Base-by-base conservation (phyloP, 2,888 invertebrate species). In the Drosophila rellima region DNA sequence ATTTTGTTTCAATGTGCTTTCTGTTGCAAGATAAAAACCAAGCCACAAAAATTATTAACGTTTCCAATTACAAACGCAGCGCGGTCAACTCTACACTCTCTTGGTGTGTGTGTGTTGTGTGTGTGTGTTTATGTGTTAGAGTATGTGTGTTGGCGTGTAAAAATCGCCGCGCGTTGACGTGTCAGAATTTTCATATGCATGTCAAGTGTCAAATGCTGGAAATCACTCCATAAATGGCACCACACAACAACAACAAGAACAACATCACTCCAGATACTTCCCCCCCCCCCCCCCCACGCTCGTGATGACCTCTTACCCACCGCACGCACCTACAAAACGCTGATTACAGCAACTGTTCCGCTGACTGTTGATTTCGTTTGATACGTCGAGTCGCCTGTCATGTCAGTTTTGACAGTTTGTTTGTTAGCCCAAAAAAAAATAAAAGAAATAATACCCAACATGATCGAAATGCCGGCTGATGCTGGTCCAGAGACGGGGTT, bases 111-210 rank as follows among this genome's bases (percentile, higher is more conserved):
- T 37, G 51, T 26, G 51, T 18, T 35, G 64, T 48, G 51, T 61
- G 31, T 39, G 23, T 29, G 2, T 1, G 20, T 39, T 40, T 48
- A 20, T 45, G 35, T 13, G 37, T 40, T 29, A 8, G 50, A 15
- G 20, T n/a, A 23, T 47, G 50, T 52, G 73, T 51, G 61, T 71
- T 54, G 57, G 74, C 68, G 72, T 56, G 72, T 68, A 64, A 68
- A 78, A 72, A 81, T 69, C 78, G 56, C 71, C 73, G 73, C 70
- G 89, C 91, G 91, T 90, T 91, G 92, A 92, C 92, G 92, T 92
- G 91, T 92, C 91, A 92, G 86, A 92, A 92, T 92, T 92, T 91
- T 91, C 90, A 91, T 92, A 92, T 91, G 90, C 91, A 90, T 90
- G 91, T 92, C 90, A 91, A 89, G 89, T 91, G 89, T 89, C 88